Conservation (phyloP, 2,113 vertebrate genomes). For the Lichenostomus cassidix region DNA sequence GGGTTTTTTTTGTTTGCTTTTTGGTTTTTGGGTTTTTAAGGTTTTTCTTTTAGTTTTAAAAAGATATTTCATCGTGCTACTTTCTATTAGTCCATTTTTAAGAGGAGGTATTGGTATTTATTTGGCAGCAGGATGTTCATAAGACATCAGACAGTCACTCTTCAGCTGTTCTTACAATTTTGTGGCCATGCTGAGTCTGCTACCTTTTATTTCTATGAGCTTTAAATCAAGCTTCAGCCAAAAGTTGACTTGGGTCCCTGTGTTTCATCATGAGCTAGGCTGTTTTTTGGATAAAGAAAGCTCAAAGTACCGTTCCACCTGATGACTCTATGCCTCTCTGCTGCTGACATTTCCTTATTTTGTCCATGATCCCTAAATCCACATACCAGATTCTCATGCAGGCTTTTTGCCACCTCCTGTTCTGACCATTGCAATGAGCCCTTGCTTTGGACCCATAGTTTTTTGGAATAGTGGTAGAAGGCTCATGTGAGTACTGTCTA, state of each 20-base stretch:
- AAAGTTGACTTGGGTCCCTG: neutral
- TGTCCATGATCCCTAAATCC: neutral
- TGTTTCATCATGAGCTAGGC: neutral
- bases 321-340: neutral
- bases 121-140: neutral
- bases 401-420: neutral
- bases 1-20: too few species aligned
- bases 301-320: neutral
- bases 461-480: neutral
- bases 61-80: neutral
- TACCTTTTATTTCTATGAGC: neutral
- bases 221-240: neutral
- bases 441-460: neutral
- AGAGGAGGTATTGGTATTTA: neutral
- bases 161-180: neutral
- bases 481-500: neutral
- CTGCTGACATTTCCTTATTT: neutral
- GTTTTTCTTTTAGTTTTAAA: neutral
- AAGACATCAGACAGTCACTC: neutral
- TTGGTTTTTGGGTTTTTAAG: too few species aligned
- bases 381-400: fast-evolving
- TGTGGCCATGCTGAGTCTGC: neutral
- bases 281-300: neutral
- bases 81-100: neutral
- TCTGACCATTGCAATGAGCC: neutral